These are phyloP conservation scores for Hylyphantes graminicola DNA, from an alignment of 1,140 invertebrate genomes.

Conservation along the genomic window DNA sequence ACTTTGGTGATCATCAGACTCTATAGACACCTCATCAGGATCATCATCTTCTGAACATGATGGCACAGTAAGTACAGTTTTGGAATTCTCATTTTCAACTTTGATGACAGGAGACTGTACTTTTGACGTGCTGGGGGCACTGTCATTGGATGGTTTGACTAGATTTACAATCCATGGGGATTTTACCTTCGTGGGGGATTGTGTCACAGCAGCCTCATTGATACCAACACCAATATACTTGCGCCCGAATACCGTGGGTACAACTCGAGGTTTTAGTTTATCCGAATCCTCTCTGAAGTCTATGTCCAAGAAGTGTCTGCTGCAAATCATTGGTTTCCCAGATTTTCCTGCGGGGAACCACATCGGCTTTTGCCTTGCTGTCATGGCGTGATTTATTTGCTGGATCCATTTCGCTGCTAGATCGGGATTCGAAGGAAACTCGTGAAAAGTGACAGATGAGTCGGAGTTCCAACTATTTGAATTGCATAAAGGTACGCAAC, in stretches of 20 bases:
- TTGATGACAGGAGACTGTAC: too few species aligned
- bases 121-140: too few species aligned
- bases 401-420: constrained; percentile 53
- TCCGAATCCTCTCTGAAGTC: constrained; percentile 42
- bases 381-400: constrained; percentile 42
- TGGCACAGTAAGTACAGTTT: too few species aligned
- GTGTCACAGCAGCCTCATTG: neutral
- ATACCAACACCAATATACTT: constrained; percentile 29
- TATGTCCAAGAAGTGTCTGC: constrained; percentile 44
- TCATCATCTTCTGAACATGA: too few species aligned
- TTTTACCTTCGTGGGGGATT: neutral
- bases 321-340: constrained; percentile 32
- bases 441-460: constrained; percentile 48
- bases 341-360: constrained; percentile 19
- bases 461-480: constrained; percentile 20
- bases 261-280: constrained; percentile 22
- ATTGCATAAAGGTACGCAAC: constrained; percentile 51
- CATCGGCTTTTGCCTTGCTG: constrained; percentile 7
- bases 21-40: too few species aligned
- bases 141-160: constrained; percentile 7
- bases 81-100: too few species aligned
- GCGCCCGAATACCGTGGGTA: constrained; percentile 49
- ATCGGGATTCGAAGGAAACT: constrained; percentile 52
- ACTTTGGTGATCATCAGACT: too few species aligned
- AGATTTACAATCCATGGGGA: constrained; percentile 52